Percentiles rank a stretch among this genome's conserved stretches.
These are phyloP conservation scores for Ischnus inquisitorius DNA, from an alignment of 2,888 invertebrate species.

Conservation along the genomic window DNA sequence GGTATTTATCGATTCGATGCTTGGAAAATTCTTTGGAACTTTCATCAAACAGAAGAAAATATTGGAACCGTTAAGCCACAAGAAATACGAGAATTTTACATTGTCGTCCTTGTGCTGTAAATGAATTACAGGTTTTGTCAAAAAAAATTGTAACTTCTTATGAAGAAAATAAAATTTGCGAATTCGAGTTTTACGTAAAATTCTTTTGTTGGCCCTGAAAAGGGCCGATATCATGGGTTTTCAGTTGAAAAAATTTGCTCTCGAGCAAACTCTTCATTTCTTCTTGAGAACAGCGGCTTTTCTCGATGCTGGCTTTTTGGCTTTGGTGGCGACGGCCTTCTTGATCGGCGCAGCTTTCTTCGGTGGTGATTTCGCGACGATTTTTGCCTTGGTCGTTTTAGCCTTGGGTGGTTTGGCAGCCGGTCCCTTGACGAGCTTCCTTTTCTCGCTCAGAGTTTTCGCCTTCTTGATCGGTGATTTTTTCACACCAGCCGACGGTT, in stretches of 20 bases:
- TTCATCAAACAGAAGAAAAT: too few relatives aligned
- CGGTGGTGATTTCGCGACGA: constrained; percentile 39
- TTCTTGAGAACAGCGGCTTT: constrained; percentile 31
- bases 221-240: constrained; percentile 66
- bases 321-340: constrained; percentile 22
- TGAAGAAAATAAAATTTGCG: constrained; percentile 2
- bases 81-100: neutral
- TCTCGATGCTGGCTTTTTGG: constrained; percentile 27
- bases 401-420: constrained; percentile 69
- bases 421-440: constrained; percentile 55
- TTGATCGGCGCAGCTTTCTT: constrained; percentile 51
- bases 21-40: too few relatives aligned
- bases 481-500: constrained; percentile 62
- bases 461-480: constrained; percentile 57
- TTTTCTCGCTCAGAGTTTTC: constrained; percentile 23
- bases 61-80: too few relatives aligned
- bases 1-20: too few relatives aligned
- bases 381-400: constrained; percentile 62
- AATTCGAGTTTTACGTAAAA: constrained; percentile 3
- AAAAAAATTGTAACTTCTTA: neutral
- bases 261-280: constrained; percentile 45
- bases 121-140: neutral
- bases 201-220: constrained; percentile 69
- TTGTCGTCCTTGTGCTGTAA: neutral
- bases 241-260: constrained; percentile 7